Evolutionary conservation across 2,113 vertebrate genomes (phyloP), one percentile per base, ranked within the genome.

Genomic region (Pristiophorus japonicus): DNA sequence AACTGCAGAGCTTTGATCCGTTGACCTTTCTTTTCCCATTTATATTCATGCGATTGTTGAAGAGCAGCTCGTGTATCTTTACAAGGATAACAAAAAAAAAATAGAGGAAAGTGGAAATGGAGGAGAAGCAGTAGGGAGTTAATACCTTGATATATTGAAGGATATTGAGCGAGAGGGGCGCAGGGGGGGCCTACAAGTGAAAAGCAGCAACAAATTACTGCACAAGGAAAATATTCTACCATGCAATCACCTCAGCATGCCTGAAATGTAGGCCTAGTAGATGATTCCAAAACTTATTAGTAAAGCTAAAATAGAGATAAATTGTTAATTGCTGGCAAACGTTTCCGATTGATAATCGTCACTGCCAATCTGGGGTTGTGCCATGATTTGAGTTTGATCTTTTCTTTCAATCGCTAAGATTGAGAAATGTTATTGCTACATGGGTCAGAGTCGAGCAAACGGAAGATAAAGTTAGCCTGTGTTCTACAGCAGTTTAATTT

Each of bases 21-120:
- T 96, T 97, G 97, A 97, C 96, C 97, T 97, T 97, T 97, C 97
- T 97, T 96, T 38, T 96, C 93, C 93, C 42, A 94, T 94, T 94
- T 88, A 47, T 97, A 97, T 96, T 96, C 97, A 97, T 97, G 97
- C 96, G 96, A 97, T 97, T 97, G 97, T 95, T 62, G 96, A 97
- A 96, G 96, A 97, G 66, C 5, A 51, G 96, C 96, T 96, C 95
- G 95, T 96, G 96, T 96, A 97, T 88, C 90, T 96, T 97, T 97
- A 96, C 96, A 96, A 96, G 96, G 96, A 97, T 97, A 97, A 97
- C 96, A 97, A 97, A 51, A 2, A 97, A 96, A 97, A 97, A 51
- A 2, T 97, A 18, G 30, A n/a, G 75, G 97, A 96, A 97, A 97
- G 97, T 97, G 96, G 96, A 97, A 97, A 97, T 96, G 73, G 65